Conservation (phyloP, 2,113 vertebrate genomes). For the Mellivora capensis region DNA sequence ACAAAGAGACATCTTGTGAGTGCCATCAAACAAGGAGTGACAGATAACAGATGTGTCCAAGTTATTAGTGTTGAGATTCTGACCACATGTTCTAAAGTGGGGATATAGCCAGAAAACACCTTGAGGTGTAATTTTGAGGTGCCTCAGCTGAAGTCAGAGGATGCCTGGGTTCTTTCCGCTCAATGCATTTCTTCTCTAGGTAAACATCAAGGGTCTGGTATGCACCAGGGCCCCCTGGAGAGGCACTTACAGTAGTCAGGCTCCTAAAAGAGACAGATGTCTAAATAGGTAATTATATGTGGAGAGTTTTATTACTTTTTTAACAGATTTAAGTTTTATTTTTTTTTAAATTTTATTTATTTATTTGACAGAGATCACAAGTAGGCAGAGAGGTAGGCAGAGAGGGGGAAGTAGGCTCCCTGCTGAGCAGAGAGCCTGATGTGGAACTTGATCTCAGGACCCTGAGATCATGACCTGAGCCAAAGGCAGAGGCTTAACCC, state of each 20-base stretch:
- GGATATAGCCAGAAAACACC: background rate
- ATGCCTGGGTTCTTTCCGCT: fast-evolving
- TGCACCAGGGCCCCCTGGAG: background rate
- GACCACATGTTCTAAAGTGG: background rate
- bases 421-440: too few relatives aligned
- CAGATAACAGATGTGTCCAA: background rate
- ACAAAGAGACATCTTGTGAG: background rate
- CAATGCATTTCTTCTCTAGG: background rate
- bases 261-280: background rate
- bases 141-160: background rate
- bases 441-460: too few relatives aligned
- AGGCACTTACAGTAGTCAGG: background rate
- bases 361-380: too few relatives aligned
- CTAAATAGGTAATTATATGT: background rate
- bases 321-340: too few relatives aligned
- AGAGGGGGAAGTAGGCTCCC: too few relatives aligned
- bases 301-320: background rate
- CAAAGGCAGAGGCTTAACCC: too few relatives aligned
- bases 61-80: background rate
- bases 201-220: background rate
- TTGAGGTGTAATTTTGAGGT: too few relatives aligned
- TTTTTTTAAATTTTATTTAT: too few relatives aligned
- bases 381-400: too few relatives aligned
- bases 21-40: fast-evolving
- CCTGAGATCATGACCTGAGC: too few relatives aligned